phyloP scores from a whole-genome alignment of 2,797 vertebrate species.

The Bradypodion ventrale region DNA sequence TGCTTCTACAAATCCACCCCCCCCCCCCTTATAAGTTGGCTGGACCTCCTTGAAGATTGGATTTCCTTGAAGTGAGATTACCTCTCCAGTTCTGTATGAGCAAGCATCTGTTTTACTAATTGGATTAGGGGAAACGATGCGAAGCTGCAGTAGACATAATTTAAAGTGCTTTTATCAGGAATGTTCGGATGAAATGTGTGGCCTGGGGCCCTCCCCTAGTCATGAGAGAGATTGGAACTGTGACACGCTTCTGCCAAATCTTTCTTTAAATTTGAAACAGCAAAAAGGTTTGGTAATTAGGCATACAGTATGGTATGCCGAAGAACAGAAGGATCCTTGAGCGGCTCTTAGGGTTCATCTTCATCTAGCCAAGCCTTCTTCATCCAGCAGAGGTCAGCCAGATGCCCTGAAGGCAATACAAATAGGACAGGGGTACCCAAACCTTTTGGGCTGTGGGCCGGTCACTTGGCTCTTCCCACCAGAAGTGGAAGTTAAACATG shows the following conservation, averaged over 20 bases:
- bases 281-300: background rate
- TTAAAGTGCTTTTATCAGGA: background rate
- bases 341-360: background rate
- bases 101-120: slow-evolving; percentile 6
- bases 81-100: background rate
- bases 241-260: background rate
- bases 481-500: too few species aligned
- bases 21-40: slow-evolving; percentile 5
- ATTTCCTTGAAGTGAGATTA: slow-evolving; percentile 7
- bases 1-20: too few species aligned
- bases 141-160: background rate
- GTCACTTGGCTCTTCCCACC: too few species aligned
- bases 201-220: too few species aligned
- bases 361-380: background rate
- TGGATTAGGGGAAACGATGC: background rate
- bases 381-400: background rate
- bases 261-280: background rate
- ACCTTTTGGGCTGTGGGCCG: too few species aligned
- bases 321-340: background rate
- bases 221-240: background rate
- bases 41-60: slow-evolving; percentile 8
- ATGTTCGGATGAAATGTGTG: too few species aligned
- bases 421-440: too few species aligned
- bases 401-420: too few species aligned
- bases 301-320: background rate